Evolutionary conservation across 2,888 invertebrate genomes (phyloP).

Genomic region (Neria commutata): DNA sequence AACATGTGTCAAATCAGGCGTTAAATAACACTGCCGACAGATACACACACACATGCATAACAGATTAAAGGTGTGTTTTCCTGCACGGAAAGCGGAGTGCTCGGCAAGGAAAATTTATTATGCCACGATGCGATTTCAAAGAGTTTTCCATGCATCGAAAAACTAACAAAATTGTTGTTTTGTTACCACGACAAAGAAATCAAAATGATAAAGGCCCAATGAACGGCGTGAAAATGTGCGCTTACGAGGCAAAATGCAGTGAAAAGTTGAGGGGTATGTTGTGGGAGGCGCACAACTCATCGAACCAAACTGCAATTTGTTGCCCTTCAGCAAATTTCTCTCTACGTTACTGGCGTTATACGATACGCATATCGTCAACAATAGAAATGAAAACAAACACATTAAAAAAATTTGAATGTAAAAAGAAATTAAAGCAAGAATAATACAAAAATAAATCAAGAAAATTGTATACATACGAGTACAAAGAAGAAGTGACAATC

Average conservation of each 20-base stretch:
- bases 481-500: background rate
- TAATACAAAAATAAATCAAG: background rate
- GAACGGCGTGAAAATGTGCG: background rate
- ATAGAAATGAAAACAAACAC: background rate
- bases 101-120: background rate
- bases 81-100: background rate
- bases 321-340: no score
- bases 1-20: slow-evolving; percentile 5
- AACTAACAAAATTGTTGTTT: no score
- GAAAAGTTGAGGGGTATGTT: no score
- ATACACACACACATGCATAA: background rate
- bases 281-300: no score
- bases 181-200: no score
- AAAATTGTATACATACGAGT: background rate
- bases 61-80: background rate
- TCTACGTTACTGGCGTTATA: no score
- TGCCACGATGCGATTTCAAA: background rate
- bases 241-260: background rate
- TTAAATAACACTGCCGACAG: background rate
- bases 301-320: no score
- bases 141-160: no score
- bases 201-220: no score
- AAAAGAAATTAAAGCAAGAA: background rate
- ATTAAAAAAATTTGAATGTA: background rate
- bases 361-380: no score